Base-by-base conservation (phyloP, 1,140 invertebrate species). In the Caenorhabditis brenneri region DNA sequence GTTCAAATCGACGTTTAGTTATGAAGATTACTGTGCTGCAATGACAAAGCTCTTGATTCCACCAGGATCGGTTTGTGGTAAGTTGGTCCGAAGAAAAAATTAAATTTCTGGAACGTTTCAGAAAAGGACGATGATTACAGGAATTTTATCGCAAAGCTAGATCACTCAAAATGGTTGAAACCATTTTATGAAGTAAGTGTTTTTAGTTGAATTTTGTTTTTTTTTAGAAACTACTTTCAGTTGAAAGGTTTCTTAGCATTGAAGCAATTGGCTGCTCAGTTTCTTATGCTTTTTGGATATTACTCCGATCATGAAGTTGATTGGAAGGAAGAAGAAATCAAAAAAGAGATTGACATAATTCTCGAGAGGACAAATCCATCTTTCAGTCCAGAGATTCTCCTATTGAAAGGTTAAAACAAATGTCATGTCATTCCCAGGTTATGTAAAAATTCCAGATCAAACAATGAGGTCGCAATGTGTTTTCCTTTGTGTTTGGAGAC, bases 221-320 rank as follows among this genome's bases (percentile, higher is more conserved):
- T 27, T 12, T 27, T 27, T 10, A 27, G 1, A 24, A n/a, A n/a
- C n/a, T 65, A 22, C 4, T 74, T 42, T 3, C 65, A 74, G 65
- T 36, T 29, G 12, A 74, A 29, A 19, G 19, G 2, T 12, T 74
- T 19, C 10, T 19, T 39, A 2, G 15, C n/a, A 2, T n/a, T 74
- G 65, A 74, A 74, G 24, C 65, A 74, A 31, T 1, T 74, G 1
- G 65, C 65, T 12, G 65, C 65, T 6, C 65, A 74, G 27, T 3
- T 74, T 24, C 65, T 74, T 12, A 74, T 74, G 36, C 65, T 74
- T 22, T 42, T 74, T 24, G 65, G 65, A 42, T 74, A 74, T 22
- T 74, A 74, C 15, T 42, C 9, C 10, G 22, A 65, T 16, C 2
- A 0, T 6, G 31, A 65, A 36, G 19, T 24, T 19, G 10, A 10